A percentile compares a stretch with the other conserved stretches of the same genome.
These are phyloP conservation scores for Oscheius sp. DNA, from an alignment of 2,888 invertebrate genomes.

Conservation along the genomic window DNA sequence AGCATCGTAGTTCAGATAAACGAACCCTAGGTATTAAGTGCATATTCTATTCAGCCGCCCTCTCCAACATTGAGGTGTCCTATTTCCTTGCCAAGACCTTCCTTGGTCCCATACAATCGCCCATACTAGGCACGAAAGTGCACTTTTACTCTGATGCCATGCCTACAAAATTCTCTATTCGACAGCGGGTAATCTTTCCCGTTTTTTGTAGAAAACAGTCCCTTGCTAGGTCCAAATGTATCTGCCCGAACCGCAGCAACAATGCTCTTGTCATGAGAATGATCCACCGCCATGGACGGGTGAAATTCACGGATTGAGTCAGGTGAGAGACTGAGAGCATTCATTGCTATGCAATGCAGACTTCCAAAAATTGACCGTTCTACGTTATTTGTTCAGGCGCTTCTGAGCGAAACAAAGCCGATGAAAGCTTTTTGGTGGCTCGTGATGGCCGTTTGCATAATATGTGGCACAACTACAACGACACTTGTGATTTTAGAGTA, in stretches of 20 bases:
- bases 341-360: too few relatives aligned
- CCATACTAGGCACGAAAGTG: not conserved
- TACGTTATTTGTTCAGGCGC: conserved; percentile 41
- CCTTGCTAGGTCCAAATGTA: conserved; percentile 41
- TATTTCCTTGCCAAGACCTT: conserved; percentile 21
- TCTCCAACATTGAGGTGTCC: conserved; percentile 19
- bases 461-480: conserved; percentile 58
- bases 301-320: conserved; percentile 66
- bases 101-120: conserved; percentile 15
- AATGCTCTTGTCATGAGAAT: conserved; percentile 59
- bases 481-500: conserved; percentile 60
- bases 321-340: conserved; percentile 43
- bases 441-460: conserved; percentile 58
- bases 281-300: conserved; percentile 68
- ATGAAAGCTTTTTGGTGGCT: conserved; percentile 64
- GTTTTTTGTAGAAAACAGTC: not conserved
- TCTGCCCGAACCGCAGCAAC: conserved; percentile 46
- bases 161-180: conserved; percentile 15
- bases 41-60: conserved; percentile 26
- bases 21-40: conserved; percentile 12
- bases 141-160: conserved; percentile 10
- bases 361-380: conserved; percentile 11
- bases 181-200: conserved; percentile 18
- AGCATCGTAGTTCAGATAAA: conserved; percentile 14
- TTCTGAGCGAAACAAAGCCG: conserved; percentile 42